These are phyloP conservation scores for Diaphora mendica DNA, from an alignment of 2,888 invertebrate genomes.

Conservation along the genomic window DNA sequence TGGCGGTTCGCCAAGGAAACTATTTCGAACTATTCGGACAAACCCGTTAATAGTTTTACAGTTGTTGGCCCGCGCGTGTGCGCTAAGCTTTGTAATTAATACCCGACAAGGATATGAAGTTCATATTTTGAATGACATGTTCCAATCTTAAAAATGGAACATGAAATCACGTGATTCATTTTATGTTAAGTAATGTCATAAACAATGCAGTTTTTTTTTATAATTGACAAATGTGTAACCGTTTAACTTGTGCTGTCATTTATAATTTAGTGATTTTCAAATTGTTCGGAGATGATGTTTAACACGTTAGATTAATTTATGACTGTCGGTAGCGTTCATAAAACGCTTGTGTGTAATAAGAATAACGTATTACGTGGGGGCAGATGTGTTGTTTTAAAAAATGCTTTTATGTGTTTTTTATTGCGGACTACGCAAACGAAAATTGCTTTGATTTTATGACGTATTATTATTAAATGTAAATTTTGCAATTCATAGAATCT, in stretches of 20 bases:
- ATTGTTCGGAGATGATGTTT: constrained; percentile 33
- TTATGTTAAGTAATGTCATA: constrained; percentile 4
- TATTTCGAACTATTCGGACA: constrained; percentile 78
- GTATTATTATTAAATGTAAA: constrained; percentile 4
- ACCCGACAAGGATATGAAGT: constrained; percentile 61
- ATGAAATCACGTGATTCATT: constrained; percentile 34
- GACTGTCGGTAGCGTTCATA: constrained; percentile 30
- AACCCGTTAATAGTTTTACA: constrained; percentile 79
- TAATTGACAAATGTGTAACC: constrained; percentile 46
- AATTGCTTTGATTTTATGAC: constrained; percentile 22
- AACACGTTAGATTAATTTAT: constrained; percentile 39
- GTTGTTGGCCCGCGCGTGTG: constrained; percentile 68
- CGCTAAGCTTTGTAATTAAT: constrained; percentile 75
- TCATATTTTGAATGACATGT: constrained; percentile 62
- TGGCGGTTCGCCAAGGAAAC: constrained; percentile 80
- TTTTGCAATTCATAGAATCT: constrained; percentile 1
- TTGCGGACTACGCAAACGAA: constrained; percentile 22
- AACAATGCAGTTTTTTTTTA: constrained; percentile 27
- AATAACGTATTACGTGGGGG: constrained; percentile 23
- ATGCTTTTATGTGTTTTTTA: constrained; percentile 22
- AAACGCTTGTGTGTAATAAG: constrained; percentile 26
- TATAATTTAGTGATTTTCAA: constrained; percentile 59
- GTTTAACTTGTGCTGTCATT: constrained; percentile 53
- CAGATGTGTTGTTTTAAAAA: constrained; percentile 21
- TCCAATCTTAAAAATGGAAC: constrained; percentile 18